Evolutionary conservation across 2,113 vertebrate species (phyloP), one percentile per base, ranked within the genome.

Genomic region (Entelurus aequoreus): DNA sequence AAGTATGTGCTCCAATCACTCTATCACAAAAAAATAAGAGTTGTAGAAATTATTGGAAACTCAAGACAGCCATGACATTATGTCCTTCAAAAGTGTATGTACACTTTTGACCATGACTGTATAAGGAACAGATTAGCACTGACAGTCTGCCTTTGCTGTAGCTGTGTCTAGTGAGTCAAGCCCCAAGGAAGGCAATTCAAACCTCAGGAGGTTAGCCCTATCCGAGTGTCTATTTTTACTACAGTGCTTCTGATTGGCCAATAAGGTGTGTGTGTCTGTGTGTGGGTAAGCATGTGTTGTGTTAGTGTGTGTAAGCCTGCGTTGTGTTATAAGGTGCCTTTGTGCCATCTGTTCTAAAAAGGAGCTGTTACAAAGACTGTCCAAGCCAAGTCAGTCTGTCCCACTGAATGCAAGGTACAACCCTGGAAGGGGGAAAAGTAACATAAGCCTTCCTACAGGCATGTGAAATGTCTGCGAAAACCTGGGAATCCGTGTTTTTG

Each of bases 301-400:
- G 64, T 62, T 60, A 66, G 66, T 78, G 68, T 67, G 75, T 75
- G 72, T 69, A 76, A 64, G 76, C 75, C 82, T 64, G 62, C 80
- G 66, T 86, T 81, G 75, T 82, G 87, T 84, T 82, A 80, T 83
- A 77, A 88, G 84, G 85, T 84, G 77, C 70, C 77, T 84, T 71
- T 75, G 71, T 79, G 76, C 90, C 90, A 91, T 91, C 90, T 91
- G 89, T 69, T 76, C 79, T 86, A 68, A 75, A 68, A 74, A 19
- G 65, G 73, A 84, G 80, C 73, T 9, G 57, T 75, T 71, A 62
- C 75, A 66, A 77, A 64, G 63, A 74, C 62, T 56, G 74, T 81
- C 84, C 80, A 82, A 77, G 62, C 79, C 82, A 76, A 59, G 69
- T 55, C 62, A 57, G 60, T 63, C 66, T 67, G 66, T 72, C 65